phyloP scores from a whole-genome alignment of 2,888 invertebrate genomes.

The Eulithis testata region DNA sequence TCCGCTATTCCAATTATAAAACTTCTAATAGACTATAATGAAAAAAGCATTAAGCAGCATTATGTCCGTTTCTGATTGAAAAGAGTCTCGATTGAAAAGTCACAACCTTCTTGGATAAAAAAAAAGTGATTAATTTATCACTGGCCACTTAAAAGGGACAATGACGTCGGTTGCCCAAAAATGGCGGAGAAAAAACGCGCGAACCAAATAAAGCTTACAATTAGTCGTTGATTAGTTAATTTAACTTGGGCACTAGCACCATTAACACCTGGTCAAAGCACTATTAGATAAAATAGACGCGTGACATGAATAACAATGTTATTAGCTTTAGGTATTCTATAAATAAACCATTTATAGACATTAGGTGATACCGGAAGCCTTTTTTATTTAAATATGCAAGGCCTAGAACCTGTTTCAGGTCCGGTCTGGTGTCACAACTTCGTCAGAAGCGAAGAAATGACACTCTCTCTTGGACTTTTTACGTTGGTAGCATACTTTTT shows the following conservation, averaged over 20 bases:
- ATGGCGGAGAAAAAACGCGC: slow-evolving; percentile 21
- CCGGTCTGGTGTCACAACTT: slow-evolving; percentile 2
- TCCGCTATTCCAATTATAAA: slow-evolving; percentile 17
- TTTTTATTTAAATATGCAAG: slow-evolving; percentile 1
- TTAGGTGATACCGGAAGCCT: slow-evolving; percentile 14
- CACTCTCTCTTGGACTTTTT: slow-evolving; percentile 20
- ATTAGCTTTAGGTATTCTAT: slow-evolving; percentile 16
- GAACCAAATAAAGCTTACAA: slow-evolving; percentile 20
- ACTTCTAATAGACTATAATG: slow-evolving; percentile 15
- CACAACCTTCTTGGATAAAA: neutral
- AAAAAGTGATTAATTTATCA: neutral
- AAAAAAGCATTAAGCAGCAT: slow-evolving; percentile 16
- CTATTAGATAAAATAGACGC: neutral
- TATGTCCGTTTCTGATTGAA: slow-evolving; percentile 5
- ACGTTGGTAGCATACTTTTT: slow-evolving; percentile 9
- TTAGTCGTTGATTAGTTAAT: slow-evolving; percentile 18
- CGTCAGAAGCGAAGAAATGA: slow-evolving; percentile 14
- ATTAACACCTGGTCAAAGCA: slow-evolving; percentile 6
- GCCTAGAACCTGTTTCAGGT: slow-evolving; percentile 14
- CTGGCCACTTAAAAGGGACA: slow-evolving; percentile 6
- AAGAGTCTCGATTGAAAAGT: neutral
- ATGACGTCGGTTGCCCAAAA: slow-evolving; percentile 21
- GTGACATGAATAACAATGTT: slow-evolving; percentile 19
- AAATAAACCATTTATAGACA: slow-evolving; percentile 29
- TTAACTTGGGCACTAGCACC: neutral